These are phyloP conservation scores for Malurus melanocephalus DNA, from an alignment of 2,113 vertebrate species.

Conservation along the genomic window DNA sequence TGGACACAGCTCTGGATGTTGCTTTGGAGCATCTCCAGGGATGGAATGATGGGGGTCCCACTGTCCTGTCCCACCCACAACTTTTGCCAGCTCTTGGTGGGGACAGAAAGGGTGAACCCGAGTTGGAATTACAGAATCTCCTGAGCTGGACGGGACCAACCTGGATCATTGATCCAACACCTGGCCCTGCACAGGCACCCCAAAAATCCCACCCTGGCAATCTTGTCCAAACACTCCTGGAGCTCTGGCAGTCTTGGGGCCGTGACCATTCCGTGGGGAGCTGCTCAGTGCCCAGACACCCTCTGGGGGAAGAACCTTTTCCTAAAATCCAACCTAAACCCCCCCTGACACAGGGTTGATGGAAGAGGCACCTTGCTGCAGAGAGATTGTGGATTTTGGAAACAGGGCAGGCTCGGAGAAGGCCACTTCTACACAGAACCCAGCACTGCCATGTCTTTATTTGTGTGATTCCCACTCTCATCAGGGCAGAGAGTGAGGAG, in stretches of 20 bases:
- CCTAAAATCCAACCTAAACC: not conserved
- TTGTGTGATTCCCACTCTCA: not conserved
- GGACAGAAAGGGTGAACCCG: not conserved
- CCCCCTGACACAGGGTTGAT: not conserved
- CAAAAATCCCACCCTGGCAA: not conserved
- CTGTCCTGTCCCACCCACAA: not conserved
- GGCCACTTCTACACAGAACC: not conserved
- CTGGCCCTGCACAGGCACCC: not conserved
- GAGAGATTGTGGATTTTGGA: not conserved
- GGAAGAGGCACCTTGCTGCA: not conserved
- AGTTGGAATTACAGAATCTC: not conserved
- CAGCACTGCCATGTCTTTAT: not conserved
- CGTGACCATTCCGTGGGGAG: not conserved
- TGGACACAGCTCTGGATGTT: not conserved
- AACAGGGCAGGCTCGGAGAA: not conserved
- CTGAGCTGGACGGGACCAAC: not conserved
- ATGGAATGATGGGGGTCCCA: not conserved
- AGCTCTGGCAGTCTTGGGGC: not conserved
- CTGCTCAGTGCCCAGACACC: no score
- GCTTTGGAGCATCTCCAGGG: not conserved
- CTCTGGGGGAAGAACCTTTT: not conserved
- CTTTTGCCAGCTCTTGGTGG: not conserved
- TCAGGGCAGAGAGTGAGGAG: rapidly evolving
- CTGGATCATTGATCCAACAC: not conserved
- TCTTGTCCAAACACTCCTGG: rapidly evolving